Base-by-base conservation (phyloP, 2,888 invertebrate species). In the Orthonychiurus folsomi region DNA sequence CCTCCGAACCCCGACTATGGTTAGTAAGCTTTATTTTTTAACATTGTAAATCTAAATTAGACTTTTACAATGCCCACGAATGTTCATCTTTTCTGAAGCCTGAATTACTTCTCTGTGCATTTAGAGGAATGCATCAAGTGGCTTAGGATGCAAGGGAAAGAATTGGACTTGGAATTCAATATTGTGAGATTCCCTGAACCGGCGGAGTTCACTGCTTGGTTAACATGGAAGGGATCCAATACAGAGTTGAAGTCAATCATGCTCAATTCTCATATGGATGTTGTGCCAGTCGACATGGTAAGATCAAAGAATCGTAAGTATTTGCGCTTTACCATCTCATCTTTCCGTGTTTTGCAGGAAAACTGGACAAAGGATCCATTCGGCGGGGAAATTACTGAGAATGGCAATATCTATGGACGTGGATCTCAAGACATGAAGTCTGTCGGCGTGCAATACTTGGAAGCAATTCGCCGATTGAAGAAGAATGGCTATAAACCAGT, bases 181-280 rank as follows among this genome's bases (percentile, higher is more conserved):
- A 78, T 88, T 1, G 82, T 83, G 71, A 80, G 77, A 73, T 77
- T 84, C 2, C 82, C 84, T 57, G 59, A 61, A 53, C 81, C 84
- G 5, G 80, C 80, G 28, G 89, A 88, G 76, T 93, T 93, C 3
- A 84, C 93, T 60, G 85, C 90, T 1, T 79, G 93, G 26, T 79
- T 96, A 76, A 89, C 90, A 74, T 91, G 93, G 88, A 73, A 75
- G 27, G 96, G 96, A 47, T 82, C 79, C 1, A 82, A 89, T 37
- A 86, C 88, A 1, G 75, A 80, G 0, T 77, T 87, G 62, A 85
- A 87, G 3, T 78, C 88, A 0, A 81, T 97, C 64, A 76, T 95
- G 69, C 81, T 96, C 24, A 95, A 94, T 76, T 94, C 93, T 3
- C 96, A 97, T 75, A 95, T 92, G 85, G 96, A 97, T 76, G 96